These are phyloP conservation scores for Sebastes melanostomus DNA, from an alignment of 2,797 vertebrate genomes.

Conservation along the genomic window DNA sequence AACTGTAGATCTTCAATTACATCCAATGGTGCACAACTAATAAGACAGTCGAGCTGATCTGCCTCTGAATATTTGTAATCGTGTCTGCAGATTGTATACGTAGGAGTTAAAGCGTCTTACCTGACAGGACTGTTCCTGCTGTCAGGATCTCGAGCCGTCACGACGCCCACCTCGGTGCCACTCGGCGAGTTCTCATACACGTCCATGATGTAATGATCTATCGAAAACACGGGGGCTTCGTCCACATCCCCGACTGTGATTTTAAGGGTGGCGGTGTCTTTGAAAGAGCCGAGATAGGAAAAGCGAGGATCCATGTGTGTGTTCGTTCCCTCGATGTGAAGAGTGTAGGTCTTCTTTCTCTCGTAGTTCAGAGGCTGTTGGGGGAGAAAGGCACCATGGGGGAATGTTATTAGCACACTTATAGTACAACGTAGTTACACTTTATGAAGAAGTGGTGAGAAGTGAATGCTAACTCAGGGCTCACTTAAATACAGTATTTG, in stretches of 20 bases:
- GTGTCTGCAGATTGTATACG: background rate
- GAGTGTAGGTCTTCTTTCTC: conserved; percentile 95
- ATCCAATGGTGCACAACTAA: background rate
- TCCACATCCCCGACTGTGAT: conserved; percentile 96
- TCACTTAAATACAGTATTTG: background rate
- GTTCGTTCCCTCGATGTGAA: conserved; percentile 94
- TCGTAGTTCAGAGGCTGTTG: conserved; percentile 94
- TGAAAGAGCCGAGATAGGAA: conserved; percentile 94
- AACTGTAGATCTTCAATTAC: background rate
- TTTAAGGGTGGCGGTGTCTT: conserved; percentile 92
- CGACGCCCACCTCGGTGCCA: conserved; percentile 89
- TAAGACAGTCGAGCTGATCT: background rate
- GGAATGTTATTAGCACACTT: background rate
- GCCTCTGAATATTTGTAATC: background rate
- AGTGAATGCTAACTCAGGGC: background rate
- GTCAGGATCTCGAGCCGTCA: conserved; percentile 94
- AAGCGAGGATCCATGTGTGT: conserved; percentile 94
- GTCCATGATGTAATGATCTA: conserved; percentile 94
- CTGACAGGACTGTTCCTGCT: conserved; percentile 90
- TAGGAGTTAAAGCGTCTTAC: conserved; percentile 72
- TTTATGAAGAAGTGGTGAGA: background rate
- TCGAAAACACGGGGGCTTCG: conserved; percentile 92
- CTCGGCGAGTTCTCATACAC: conserved; percentile 91
- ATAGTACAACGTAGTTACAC: background rate
- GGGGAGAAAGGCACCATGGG: background rate